Evolutionary conservation across 2,113 vertebrate species (phyloP).

Genomic region (Bubalus kerabau): DNA sequence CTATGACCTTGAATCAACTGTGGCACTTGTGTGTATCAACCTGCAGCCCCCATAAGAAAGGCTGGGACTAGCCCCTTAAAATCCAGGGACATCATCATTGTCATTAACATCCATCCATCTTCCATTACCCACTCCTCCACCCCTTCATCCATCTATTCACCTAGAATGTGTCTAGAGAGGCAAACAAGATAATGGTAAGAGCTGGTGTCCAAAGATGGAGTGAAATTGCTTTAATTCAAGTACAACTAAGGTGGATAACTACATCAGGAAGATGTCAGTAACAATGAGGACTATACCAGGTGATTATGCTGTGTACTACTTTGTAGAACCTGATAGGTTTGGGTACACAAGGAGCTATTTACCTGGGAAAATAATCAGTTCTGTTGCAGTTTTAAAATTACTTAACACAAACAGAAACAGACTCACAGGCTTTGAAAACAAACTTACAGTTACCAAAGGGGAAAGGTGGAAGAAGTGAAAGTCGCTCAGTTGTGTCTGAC

Average conservation of each 20-base stretch:
- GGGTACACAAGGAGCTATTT: not conserved
- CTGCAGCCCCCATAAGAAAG: not conserved
- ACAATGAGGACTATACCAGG: not conserved
- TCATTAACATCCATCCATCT: not conserved
- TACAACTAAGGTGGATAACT: not conserved
- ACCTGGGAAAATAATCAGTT: not conserved
- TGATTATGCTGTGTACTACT: not conserved
- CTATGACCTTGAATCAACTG: not conserved
- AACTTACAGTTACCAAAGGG: not conserved
- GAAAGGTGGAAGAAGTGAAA: not conserved
- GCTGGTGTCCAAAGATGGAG: not conserved
- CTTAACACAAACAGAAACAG: not conserved
- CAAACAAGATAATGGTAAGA: not conserved
- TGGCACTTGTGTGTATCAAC: not conserved
- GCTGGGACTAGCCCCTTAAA: not conserved
- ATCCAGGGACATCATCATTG: not conserved
- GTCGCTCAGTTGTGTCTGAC: fast-evolving
- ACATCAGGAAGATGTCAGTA: not conserved
- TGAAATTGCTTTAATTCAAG: not conserved
- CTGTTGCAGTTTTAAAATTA: not conserved
- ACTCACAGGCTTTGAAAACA: not conserved
- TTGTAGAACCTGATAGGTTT: not conserved
- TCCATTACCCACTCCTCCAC: not conserved
- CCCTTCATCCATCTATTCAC: not conserved
- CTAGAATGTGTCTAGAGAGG: not conserved